Base-by-base conservation (phyloP, 2,888 invertebrate species). In the Lasioglossum morio region DNA sequence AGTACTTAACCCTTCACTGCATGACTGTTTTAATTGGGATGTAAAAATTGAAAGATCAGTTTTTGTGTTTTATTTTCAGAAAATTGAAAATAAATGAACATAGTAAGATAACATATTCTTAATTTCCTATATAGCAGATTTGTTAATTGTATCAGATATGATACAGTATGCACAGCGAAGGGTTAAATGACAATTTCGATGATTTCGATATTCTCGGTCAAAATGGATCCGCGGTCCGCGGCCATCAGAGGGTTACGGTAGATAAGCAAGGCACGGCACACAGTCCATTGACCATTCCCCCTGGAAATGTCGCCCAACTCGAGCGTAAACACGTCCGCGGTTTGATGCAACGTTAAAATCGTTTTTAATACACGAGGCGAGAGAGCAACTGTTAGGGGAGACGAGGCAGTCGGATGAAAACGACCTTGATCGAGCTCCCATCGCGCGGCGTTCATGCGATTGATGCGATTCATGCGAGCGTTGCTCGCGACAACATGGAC, bases 351-450 rank as follows among this genome's bases (percentile, higher is more conserved):
- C 63, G 16, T 16, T 63, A 66, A 85, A 86, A 85, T 60, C 63
- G 74, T 79, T 53, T 74, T 75, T 30, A 74, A 66, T 53, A 46
- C 53, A 30, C 19, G 27, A 30, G 37, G 53, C 53, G 53, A 10
- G 53, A 10, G 53, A 53, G 69, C 7, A 43, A n/a, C 34, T 37
- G 46, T 46, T 74, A 53, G 80, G 82, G 90, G 77, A 83, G 79
- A 34, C 23, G 34, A 30, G 19, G 66, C 66, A 10, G 88, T 83
- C 86, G 72, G 83, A 90, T 91, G 77, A 73, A 84, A 83, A 82
- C 60, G 84, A 77, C 90, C 91, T 91, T 89, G 91, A 87, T 88
- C 57, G 78, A 85, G 86, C 84, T 89, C 80, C 79, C 84, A 85
- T 84, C 84, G 81, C 81, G 86, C 85, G 86, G 63, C 63, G 63